Evolutionary conservation across 2,888 invertebrate genomes (phyloP).

Genomic region (Candidula unifasciata): DNA sequence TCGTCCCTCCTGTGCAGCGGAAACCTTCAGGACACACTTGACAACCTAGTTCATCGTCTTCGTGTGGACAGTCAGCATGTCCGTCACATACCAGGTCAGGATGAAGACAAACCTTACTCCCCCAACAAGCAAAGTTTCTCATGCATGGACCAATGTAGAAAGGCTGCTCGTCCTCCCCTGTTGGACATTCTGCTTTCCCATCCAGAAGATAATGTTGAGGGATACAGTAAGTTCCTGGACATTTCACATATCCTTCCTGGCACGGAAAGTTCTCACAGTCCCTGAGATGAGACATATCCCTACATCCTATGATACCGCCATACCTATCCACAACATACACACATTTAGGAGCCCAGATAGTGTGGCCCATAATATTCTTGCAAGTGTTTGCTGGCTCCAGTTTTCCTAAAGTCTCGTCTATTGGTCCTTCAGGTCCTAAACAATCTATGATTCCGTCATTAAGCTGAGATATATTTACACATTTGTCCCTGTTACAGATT

Average conservation of each 20-base stretch:
- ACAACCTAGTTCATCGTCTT: slow-evolving; percentile 32
- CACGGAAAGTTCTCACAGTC: slow-evolving; percentile 14
- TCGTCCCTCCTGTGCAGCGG: slow-evolving; percentile 1
- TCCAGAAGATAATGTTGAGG: slow-evolving; percentile 27
- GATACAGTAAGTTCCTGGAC: slow-evolving; percentile 18
- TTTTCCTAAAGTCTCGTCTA: slow-evolving; percentile 19
- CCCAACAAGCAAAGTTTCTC: slow-evolving; percentile 25
- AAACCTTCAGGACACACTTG: slow-evolving; percentile 27
- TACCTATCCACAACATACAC: slow-evolving; percentile 18
- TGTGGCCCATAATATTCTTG: not conserved
- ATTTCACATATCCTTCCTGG: slow-evolving; percentile 28
- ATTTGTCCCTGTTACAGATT: not conserved
- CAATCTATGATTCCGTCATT: slow-evolving; percentile 1
- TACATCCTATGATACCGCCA: not conserved
- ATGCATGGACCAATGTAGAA: not conserved
- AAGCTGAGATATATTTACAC: not conserved
- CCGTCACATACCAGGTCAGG: slow-evolving; percentile 44
- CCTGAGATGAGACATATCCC: slow-evolving; percentile 18
- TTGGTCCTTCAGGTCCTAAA: not conserved
- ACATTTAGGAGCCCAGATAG: slow-evolving; percentile 7
- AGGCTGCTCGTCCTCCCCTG: not conserved
- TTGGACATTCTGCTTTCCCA: slow-evolving; percentile 11
- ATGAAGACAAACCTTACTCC: slow-evolving; percentile 24
- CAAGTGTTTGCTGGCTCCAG: slow-evolving; percentile 7
- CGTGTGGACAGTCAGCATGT: slow-evolving; percentile 18